These are phyloP conservation scores for Ischnura elegans DNA, from an alignment of 2,888 invertebrate genomes.

Conservation along the genomic window DNA sequence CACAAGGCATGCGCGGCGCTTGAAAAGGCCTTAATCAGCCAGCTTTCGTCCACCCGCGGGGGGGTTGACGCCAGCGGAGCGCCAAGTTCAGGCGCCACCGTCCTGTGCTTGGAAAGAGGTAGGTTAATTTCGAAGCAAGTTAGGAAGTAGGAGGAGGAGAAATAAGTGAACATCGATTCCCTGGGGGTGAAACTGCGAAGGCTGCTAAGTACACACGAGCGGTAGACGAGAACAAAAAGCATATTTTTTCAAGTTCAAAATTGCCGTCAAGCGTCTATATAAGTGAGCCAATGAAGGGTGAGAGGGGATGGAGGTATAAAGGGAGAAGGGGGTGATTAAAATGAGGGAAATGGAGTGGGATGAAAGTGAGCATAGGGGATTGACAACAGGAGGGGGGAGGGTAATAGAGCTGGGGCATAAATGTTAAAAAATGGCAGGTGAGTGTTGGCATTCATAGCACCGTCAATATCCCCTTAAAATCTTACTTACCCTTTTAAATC, in stretches of 20 bases:
- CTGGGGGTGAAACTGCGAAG: neutral
- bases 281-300: neutral
- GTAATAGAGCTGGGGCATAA: constrained; percentile 11
- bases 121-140: neutral
- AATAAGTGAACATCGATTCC: neutral
- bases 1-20: neutral
- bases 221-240: neutral
- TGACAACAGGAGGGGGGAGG: neutral
- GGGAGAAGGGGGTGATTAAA: no score
- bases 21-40: neutral
- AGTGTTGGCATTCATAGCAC: constrained; percentile 51
- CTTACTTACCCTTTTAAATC: constrained; percentile 47
- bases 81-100: neutral
- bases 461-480: constrained; percentile 49
- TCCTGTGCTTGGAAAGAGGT: neutral
- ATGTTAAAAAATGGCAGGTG: constrained; percentile 47
- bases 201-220: constrained; percentile 45
- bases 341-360: neutral
- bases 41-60: neutral
- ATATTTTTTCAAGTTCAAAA: constrained; percentile 22
- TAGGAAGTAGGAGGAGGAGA: neutral
- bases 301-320: neutral
- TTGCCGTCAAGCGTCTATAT: neutral
- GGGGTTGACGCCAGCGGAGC: neutral
- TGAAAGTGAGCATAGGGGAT: neutral